A percentile compares a stretch with the other conserved stretches of the same genome.
phyloP scores from a whole-genome alignment of 1,140 invertebrate genomes.

The Gryon sp. region DNA sequence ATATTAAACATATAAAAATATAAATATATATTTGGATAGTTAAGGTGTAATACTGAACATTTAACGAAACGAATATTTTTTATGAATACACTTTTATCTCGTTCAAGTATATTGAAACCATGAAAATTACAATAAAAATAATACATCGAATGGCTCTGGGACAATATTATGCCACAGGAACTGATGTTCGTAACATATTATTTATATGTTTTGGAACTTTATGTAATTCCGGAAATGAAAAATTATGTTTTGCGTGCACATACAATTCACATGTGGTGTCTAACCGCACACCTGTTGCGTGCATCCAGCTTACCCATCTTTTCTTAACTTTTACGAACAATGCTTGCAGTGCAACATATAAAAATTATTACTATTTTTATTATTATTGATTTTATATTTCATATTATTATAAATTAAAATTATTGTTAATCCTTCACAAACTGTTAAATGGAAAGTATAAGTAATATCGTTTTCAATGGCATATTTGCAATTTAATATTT shows the following conservation, averaged over 20 bases:
- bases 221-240: constrained; percentile 53
- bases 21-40: too few relatives aligned
- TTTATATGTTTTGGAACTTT: constrained; percentile 45
- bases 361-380: constrained; percentile 4
- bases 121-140: constrained; percentile 31
- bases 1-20: too few relatives aligned
- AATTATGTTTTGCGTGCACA: constrained; percentile 53
- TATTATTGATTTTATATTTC: background rate
- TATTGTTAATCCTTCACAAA: too few relatives aligned
- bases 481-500: too few relatives aligned
- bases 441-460: too few relatives aligned
- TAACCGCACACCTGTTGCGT: constrained; percentile 48
- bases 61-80: too few relatives aligned
- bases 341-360: background rate
- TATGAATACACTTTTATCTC: too few relatives aligned
- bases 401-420: too few relatives aligned
- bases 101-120: too few relatives aligned
- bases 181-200: constrained; percentile 26
- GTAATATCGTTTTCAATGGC: too few relatives aligned
- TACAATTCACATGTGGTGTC: constrained; percentile 32
- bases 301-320: constrained; percentile 15
- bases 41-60: too few relatives aligned
- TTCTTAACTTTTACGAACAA: constrained; percentile 22
- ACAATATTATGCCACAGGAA: constrained; percentile 7
- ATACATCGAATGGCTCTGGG: too few relatives aligned